phyloP scores from a whole-genome alignment of 2,113 vertebrate species.

The Canis aureus region DNA sequence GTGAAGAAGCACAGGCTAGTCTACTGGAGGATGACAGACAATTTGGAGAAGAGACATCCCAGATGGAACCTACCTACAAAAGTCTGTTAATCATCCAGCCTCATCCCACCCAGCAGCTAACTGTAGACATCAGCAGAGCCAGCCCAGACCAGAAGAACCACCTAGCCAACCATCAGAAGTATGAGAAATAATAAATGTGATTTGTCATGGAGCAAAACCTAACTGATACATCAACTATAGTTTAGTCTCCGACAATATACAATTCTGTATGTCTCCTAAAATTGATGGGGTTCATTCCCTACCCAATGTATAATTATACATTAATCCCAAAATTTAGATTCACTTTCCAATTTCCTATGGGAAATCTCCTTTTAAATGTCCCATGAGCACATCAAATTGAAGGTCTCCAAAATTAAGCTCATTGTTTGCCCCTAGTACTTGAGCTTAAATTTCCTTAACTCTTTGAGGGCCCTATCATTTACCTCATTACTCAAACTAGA shows the following conservation, averaged over 20 bases:
- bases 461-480: neutral
- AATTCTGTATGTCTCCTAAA: neutral
- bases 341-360: neutral
- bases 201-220: neutral
- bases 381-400: neutral
- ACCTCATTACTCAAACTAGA: neutral
- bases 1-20: neutral
- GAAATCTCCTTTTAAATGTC: slow-evolving; percentile 10
- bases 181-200: neutral
- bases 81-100: neutral
- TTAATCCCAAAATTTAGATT: neutral
- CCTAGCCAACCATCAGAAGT: neutral
- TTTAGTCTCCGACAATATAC: neutral
- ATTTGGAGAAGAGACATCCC: neutral
- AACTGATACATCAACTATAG: neutral
- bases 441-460: neutral
- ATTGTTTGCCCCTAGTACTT: neutral
- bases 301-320: neutral
- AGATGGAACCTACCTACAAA: neutral
- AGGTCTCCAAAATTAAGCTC: neutral
- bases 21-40: neutral
- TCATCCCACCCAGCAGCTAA: neutral
- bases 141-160: neutral
- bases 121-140: neutral
- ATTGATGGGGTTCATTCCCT: neutral